A percentile compares a stretch with the other conserved stretches of the same genome.
Evolutionary conservation across 2,888 invertebrate species (phyloP).

Genomic region (Epirrita christyi): DNA sequence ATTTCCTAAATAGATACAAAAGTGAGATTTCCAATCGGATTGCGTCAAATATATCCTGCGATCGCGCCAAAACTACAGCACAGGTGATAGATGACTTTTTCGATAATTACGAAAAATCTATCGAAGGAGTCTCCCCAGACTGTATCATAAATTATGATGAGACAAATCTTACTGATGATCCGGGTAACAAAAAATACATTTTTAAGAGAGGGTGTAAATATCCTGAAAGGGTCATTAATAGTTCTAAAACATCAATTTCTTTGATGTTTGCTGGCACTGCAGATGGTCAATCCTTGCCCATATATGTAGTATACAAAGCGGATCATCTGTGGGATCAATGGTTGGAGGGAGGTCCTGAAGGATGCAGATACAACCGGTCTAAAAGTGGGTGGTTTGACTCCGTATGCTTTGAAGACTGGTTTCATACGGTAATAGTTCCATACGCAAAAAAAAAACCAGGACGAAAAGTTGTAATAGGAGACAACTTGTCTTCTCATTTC

Average conservation of each 20-base stretch:
- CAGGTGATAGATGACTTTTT: conserved; percentile 20
- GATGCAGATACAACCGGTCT: conserved; percentile 53
- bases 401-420: conserved; percentile 49
- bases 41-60: conserved; percentile 16
- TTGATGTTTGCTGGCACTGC: conserved; percentile 58
- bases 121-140: conserved; percentile 2
- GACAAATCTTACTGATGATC: conserved; percentile 29
- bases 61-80: conserved; percentile 23
- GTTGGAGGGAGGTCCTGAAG: conserved; percentile 53
- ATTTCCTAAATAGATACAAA: conserved; percentile 26
- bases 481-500: conserved; percentile 26
- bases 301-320: conserved; percentile 62
- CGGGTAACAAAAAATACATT: conserved; percentile 37
- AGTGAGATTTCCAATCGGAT: conserved; percentile 19
- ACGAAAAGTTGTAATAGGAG: conserved; percentile 16
- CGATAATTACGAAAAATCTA: neutral
- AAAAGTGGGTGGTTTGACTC: conserved; percentile 56
- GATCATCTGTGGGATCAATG: conserved; percentile 54
- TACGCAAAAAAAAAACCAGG: conserved; percentile 12
- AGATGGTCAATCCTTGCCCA: conserved; percentile 38
- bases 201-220: conserved; percentile 50
- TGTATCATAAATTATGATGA: conserved; percentile 29
- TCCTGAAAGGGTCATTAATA: conserved; percentile 47
- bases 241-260: conserved; percentile 49
- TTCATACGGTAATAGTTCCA: conserved; percentile 25